phyloP scores from a whole-genome alignment of 2,113 vertebrate genomes.

The Tonatia bakeri region DNA sequence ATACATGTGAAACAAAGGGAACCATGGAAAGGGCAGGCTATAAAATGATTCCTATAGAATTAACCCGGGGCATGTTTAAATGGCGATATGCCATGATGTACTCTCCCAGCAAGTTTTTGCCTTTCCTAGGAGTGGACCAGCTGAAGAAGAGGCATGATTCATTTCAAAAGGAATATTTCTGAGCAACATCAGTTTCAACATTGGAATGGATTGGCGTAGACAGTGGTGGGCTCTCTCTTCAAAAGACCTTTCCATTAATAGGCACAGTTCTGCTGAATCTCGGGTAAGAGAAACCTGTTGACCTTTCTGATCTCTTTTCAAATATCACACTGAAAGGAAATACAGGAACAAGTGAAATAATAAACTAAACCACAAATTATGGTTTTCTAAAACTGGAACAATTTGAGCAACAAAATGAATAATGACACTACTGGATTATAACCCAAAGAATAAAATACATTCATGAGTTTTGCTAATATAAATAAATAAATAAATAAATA shows the following conservation, averaged over 20 bases:
- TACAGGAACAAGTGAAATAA: background rate
- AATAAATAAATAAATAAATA: background rate
- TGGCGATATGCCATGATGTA: background rate
- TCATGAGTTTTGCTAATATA: background rate
- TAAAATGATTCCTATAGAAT: no score
- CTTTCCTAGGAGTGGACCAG: background rate
- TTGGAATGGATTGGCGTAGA: background rate
- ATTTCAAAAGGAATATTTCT: background rate
- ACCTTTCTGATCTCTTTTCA: background rate
- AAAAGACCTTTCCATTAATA: background rate
- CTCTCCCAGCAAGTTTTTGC: background rate
- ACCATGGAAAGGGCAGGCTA: background rate
- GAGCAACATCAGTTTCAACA: background rate
- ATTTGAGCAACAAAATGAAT: background rate
- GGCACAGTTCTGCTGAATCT: background rate
- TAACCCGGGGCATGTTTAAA: background rate
- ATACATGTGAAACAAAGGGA: background rate
- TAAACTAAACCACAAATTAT: background rate
- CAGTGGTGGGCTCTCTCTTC: background rate
- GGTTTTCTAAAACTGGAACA: background rate
- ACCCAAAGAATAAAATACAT: background rate
- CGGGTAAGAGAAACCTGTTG: background rate
- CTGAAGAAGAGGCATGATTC: background rate
- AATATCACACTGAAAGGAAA: background rate
- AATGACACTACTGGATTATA: background rate